Conservation (phyloP, 2,797 vertebrate genomes). For the Rousettus madagascariensis region DNA sequence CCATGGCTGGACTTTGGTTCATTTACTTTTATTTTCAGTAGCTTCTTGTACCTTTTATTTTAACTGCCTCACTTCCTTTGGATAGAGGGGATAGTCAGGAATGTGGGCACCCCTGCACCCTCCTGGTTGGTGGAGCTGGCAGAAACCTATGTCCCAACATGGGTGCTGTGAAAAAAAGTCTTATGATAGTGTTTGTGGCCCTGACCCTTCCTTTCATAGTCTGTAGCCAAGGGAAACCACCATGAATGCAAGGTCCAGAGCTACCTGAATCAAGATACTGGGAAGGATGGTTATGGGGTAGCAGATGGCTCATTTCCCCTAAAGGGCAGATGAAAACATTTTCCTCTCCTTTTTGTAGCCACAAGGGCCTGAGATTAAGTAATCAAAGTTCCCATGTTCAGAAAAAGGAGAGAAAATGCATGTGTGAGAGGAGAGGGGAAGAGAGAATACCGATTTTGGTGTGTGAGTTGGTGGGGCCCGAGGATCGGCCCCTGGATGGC, state of each 20-base stretch:
- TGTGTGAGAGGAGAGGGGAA: not conserved
- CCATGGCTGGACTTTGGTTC: not conserved
- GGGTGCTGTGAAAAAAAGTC: not conserved
- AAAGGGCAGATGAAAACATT: not conserved
- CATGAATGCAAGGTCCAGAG: not conserved
- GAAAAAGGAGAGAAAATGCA: not conserved
- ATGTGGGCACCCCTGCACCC: not conserved
- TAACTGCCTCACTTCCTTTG: not conserved
- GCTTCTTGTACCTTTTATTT: not conserved
- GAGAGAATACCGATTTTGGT: not conserved
- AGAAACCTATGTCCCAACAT: not conserved
- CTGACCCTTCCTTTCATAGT: not conserved
- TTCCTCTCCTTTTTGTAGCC: not conserved
- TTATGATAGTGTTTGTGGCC: not conserved
- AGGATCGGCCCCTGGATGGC: not conserved
- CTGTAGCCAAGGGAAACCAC: not conserved
- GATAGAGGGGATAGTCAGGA: not conserved
- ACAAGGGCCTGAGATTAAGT: not conserved
- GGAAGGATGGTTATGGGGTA: not conserved
- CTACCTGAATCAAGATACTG: not conserved
- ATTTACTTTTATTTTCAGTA: constrained; percentile 41
- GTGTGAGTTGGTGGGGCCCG: accelerated
- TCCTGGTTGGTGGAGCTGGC: not conserved
- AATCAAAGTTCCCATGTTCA: not conserved
- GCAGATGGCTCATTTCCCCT: not conserved